phyloP scores from a whole-genome alignment of 2,113 vertebrate genomes.

The Neogobius melanostomus region DNA sequence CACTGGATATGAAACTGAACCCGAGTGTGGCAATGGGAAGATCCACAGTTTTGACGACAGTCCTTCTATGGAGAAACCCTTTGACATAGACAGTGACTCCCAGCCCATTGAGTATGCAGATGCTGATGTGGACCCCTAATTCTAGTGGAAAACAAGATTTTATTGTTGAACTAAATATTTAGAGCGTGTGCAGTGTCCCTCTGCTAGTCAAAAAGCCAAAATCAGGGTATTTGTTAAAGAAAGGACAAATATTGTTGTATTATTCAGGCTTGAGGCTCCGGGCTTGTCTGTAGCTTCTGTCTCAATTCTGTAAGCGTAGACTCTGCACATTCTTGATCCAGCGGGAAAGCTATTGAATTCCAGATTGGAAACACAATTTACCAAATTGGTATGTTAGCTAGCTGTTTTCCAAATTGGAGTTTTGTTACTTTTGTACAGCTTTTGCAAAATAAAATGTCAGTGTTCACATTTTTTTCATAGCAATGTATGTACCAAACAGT shows the following conservation, averaged over 20 bases:
- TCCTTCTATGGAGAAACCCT: constrained; percentile 80
- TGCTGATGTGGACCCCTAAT: constrained; percentile 69
- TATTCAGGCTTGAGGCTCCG: constrained; percentile 6
- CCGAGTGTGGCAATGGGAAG: constrained; percentile 84
- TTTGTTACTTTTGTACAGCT: constrained; percentile 54
- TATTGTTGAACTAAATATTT: neutral
- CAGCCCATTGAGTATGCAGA: constrained; percentile 87
- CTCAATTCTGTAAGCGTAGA: constrained; percentile 23
- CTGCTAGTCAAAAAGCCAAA: neutral
- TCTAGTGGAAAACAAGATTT: neutral
- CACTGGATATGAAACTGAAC: constrained; percentile 92
- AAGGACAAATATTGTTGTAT: neutral
- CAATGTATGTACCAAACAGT: constrained; percentile 30
- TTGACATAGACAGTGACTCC: constrained; percentile 89
- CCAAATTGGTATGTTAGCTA: constrained; percentile 96
- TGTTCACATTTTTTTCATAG: constrained; percentile 18
- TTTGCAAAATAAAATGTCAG: constrained; percentile 14
- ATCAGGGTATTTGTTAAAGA: neutral
- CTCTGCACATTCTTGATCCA: constrained; percentile 50
- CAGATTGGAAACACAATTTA: constrained; percentile 99
- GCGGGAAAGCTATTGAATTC: constrained; percentile 82
- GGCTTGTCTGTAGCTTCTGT: constrained; percentile 18
- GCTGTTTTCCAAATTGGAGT: constrained; percentile 87
- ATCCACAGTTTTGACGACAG: constrained; percentile 67
- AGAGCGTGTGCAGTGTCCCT: neutral